Conservation (phyloP, 2,797 vertebrate genomes). For the Melanotaenia boesemani region DNA sequence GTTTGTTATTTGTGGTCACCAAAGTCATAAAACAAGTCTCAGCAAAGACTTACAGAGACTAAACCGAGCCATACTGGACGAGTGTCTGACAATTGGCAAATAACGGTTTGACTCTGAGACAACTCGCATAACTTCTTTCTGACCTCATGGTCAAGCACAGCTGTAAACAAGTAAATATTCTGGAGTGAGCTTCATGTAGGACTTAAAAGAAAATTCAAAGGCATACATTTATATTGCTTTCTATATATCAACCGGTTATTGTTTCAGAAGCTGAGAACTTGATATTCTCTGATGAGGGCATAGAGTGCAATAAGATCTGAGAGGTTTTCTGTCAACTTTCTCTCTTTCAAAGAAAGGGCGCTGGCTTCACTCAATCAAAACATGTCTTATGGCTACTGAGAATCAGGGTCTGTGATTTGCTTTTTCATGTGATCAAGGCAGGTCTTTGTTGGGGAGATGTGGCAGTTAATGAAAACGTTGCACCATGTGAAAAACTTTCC, state of each 20-base stretch:
- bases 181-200: conserved; percentile 14
- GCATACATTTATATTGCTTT: conserved; percentile 4
- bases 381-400: neutral
- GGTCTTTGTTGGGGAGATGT: neutral
- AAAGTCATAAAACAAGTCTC: neutral
- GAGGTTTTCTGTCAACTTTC: conserved; percentile 19
- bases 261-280: conserved; percentile 22
- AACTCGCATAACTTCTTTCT: neutral
- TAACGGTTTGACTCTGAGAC: neutral
- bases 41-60: neutral
- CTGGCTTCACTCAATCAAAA: conserved; percentile 26
- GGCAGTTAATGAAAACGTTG: too few relatives aligned
- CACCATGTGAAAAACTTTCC: too few relatives aligned
- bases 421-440: too few relatives aligned
- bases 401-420: neutral
- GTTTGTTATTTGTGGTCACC: neutral
- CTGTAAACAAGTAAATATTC: conserved; percentile 22
- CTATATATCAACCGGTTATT: conserved; percentile 3
- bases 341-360: conserved; percentile 3
- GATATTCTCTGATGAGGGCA: conserved; percentile 30
- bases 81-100: neutral
- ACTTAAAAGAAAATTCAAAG: neutral
- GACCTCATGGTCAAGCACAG: conserved; percentile 15
- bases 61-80: neutral
- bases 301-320: conserved; percentile 19